Percentiles rank a stretch among this genome's conserved stretches.
Evolutionary conservation across 2,113 vertebrate genomes (phyloP).

Genomic region (Nothocercus julius): DNA sequence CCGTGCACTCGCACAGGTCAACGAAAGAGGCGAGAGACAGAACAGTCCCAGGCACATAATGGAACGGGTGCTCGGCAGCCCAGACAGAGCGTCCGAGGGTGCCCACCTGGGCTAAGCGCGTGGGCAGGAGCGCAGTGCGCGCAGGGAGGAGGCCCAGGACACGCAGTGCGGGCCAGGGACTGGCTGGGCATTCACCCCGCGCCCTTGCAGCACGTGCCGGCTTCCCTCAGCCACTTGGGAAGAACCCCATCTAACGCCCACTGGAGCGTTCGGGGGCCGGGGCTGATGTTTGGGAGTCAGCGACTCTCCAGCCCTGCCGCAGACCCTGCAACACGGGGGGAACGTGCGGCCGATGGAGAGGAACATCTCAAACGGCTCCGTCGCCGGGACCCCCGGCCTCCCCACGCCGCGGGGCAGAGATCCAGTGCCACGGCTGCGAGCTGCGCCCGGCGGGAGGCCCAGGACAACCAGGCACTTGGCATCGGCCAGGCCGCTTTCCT

Average conservation of each 20-base stretch:
- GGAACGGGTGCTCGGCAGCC: conserved; percentile 8
- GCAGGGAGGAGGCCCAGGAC: no score
- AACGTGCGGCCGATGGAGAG: background rate
- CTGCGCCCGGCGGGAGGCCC: background rate
- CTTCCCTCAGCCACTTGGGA: background rate
- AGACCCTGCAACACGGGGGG: no score
- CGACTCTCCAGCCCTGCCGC: no score
- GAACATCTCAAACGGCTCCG: background rate
- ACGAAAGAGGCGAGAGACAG: conserved; percentile 55
- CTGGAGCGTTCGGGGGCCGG: no score
- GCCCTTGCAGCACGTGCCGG: no score
- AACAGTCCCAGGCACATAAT: conserved; percentile 50
- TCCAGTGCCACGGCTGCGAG: background rate
- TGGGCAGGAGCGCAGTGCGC: background rate
- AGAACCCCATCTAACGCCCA: no score
- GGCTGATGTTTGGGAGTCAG: no score
- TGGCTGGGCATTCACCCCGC: no score
- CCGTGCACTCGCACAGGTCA: conserved; percentile 43
- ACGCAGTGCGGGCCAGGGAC: no score
- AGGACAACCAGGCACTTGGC: background rate
- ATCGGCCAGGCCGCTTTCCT: background rate
- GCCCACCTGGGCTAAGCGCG: background rate
- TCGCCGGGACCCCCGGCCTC: rapidly evolving
- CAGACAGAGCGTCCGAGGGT: background rate
- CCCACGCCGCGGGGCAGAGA: rapidly evolving